Evolutionary conservation across 2,797 vertebrate genomes (phyloP), one percentile per base, ranked within the genome.

Genomic region (Danio kyathit): DNA sequence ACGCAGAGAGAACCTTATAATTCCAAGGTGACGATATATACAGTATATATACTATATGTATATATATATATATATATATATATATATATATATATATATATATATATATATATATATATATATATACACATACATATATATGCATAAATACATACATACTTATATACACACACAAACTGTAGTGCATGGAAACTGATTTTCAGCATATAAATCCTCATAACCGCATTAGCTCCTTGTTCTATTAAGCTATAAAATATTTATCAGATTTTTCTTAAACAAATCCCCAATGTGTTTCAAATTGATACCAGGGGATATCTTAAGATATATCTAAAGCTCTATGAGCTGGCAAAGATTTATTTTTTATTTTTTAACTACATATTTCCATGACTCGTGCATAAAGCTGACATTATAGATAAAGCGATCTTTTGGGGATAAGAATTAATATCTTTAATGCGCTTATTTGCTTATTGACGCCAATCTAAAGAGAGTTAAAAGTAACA

Each of bases 221-320:
- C 14, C 13, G 29, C 21, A 48, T 78, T 78, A 41, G 11, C 7
- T 59, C 16, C 9, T 61, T 79, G 21, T 48, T 60, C 16, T 70
- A 11, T 44, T 57, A 57, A 60, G 66, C 16, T 14, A 38, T 69
- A 40, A 69, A 60, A 61, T 54, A 70, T 79, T 51, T 51, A 60
- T 63, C 38, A 46, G 54, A 46, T 59, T 17, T 19, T 61, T 59
- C 46, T 70, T 52, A 8, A 16, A 67, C 52, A 64, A 79, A 78
- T 59, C 76, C 41, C 76, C 16, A 49, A 40, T 60, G 65, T 60
- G 67, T 72, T 63, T 52, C 7, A 79, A 64, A 72, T 64, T 72
- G 67, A 72, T 44, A 72, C 29, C 57, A 64, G 29, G 67, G 19
- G 17, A 63, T 72, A 72, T 79, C 49, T 79, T 38, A 5, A 64